A percentile compares a stretch with the other conserved stretches of the same genome.
These are phyloP conservation scores for Oreocharis arfaki DNA, from an alignment of 2,113 vertebrate species.

Conservation along the genomic window DNA sequence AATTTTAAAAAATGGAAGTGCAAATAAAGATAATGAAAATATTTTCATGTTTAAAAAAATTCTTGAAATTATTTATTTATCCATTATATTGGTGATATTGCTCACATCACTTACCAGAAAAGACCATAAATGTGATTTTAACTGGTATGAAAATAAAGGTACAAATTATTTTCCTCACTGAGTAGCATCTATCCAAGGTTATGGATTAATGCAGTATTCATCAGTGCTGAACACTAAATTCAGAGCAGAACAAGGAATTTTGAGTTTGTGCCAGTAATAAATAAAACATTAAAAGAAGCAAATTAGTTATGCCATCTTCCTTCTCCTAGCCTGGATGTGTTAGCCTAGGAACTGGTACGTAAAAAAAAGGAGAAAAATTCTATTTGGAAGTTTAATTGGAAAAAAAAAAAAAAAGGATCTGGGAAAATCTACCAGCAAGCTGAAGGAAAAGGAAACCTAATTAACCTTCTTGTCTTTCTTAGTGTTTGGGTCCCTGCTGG, in stretches of 20 bases:
- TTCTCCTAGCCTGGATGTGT: neutral
- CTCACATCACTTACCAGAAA: neutral
- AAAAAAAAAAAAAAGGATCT: too few relatives aligned
- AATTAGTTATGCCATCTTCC: neutral
- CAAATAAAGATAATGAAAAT: neutral
- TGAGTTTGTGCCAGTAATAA: neutral
- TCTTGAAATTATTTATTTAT: neutral
- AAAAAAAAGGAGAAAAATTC: neutral
- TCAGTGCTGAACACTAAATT: neutral
- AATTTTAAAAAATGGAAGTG: neutral
- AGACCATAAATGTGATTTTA: neutral
- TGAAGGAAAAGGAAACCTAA: neutral
- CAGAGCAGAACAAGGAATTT: neutral
- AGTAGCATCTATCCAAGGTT: neutral
- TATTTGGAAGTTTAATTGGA: neutral
- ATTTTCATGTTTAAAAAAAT: neutral
- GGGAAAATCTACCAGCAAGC: neutral
- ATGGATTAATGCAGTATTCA: neutral
- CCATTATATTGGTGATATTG: neutral
- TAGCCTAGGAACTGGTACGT: fast-evolving
- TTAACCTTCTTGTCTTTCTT: too few relatives aligned
- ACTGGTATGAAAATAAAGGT: neutral
- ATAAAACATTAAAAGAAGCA: neutral
- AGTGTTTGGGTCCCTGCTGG: too few relatives aligned
- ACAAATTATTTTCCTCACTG: neutral